Percentiles rank a stretch among this genome's conserved stretches.
Evolutionary conservation across 2,888 invertebrate genomes (phyloP).

Genomic region (Steinernema hermaphroditum): DNA sequence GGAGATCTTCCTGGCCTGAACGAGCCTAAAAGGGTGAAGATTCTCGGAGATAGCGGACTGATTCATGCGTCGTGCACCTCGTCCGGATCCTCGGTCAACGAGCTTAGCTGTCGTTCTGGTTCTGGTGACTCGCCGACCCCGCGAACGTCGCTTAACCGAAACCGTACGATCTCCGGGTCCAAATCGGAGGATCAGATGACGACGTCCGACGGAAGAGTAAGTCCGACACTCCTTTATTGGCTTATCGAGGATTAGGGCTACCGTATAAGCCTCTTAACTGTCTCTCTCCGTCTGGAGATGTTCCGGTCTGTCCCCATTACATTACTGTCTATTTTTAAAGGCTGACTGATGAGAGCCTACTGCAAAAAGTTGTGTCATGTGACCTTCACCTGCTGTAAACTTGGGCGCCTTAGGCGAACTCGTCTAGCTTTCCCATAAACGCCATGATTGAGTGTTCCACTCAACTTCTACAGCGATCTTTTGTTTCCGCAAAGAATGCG

Average conservation of each 20-base stretch:
- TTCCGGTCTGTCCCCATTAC: no score
- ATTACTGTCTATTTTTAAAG: no score
- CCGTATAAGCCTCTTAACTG: no score
- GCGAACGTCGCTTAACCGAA: slow-evolving; percentile 33
- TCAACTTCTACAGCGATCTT: no score
- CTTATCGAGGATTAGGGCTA: slow-evolving; percentile 11
- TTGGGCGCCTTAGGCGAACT: no score
- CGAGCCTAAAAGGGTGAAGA: slow-evolving; percentile 8
- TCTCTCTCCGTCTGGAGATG: no score
- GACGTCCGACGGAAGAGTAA: slow-evolving; percentile 44
- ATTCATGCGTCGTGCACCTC: slow-evolving; percentile 32
- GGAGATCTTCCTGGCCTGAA: background rate
- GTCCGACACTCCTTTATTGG: background rate
- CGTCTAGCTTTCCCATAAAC: no score
- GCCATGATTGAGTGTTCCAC: no score
- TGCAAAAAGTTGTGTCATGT: no score
- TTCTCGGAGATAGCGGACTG: slow-evolving; percentile 10
- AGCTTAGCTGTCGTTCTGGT: slow-evolving; percentile 42
- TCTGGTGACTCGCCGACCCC: slow-evolving; percentile 48
- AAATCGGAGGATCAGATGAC: slow-evolving; percentile 67
- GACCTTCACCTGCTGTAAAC: no score
- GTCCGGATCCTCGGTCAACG: slow-evolving; percentile 54
- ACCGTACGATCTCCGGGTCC: slow-evolving; percentile 50
- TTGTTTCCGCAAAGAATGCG: no score
- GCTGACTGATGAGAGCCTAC: no score